Evolutionary conservation across 2,888 invertebrate species (phyloP).

Genomic region (Sturmia bella): DNA sequence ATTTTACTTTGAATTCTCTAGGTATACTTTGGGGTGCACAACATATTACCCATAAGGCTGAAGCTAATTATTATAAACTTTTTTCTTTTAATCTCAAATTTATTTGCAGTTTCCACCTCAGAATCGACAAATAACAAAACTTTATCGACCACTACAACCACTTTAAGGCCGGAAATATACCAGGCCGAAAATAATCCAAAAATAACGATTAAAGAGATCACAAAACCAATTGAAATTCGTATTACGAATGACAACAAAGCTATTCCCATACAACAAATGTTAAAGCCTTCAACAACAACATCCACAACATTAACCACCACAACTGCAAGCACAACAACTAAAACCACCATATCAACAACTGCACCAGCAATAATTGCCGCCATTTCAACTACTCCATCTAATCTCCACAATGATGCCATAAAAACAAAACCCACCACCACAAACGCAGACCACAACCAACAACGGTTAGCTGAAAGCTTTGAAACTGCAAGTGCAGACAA

Average conservation of each 20-base stretch:
- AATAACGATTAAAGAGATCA: constrained; percentile 81
- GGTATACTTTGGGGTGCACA: too few species aligned
- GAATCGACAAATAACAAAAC: constrained; percentile 57
- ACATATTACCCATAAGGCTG: too few species aligned
- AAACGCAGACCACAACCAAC: constrained; percentile 23
- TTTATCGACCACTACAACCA: constrained; percentile 64
- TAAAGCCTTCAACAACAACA: constrained; percentile 73
- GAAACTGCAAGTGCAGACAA: constrained; percentile 54
- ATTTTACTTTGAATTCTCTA: too few species aligned
- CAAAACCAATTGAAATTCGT: constrained; percentile 80
- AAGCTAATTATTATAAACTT: too few species aligned
- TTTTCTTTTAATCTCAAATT: not conserved
- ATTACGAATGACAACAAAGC: constrained; percentile 79
- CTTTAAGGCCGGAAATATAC: constrained; percentile 59
- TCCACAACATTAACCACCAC: constrained; percentile 69
- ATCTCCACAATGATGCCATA: constrained; percentile 38
- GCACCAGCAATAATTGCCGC: constrained; percentile 45
- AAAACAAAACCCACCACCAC: constrained; percentile 20
- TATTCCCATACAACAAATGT: constrained; percentile 75
- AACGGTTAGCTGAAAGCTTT: constrained; percentile 63
- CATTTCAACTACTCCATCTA: constrained; percentile 35
- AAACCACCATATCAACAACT: constrained; percentile 59
- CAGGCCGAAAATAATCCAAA: constrained; percentile 76
- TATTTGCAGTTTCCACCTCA: constrained; percentile 54
- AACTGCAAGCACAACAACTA: constrained; percentile 52